Conservation (phyloP, 2,797 vertebrate genomes). For the Amazona finschi region DNA sequence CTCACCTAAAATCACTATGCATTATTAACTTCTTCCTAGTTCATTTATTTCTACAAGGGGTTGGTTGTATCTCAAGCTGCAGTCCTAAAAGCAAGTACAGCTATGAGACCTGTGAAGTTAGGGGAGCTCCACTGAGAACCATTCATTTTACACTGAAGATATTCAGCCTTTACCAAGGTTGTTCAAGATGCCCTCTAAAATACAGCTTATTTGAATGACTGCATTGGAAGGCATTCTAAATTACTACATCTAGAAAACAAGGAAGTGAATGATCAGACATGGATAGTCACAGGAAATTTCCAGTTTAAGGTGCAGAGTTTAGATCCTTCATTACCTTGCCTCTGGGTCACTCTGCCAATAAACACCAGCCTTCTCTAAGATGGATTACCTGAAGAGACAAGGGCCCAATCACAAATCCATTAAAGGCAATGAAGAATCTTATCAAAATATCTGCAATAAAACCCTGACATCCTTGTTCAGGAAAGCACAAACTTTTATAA, state of each 20-base stretch:
- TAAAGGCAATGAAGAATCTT: background rate
- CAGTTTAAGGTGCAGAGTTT: background rate
- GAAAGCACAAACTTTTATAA: background rate
- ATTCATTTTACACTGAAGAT: background rate
- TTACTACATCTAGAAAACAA: background rate
- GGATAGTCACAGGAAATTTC: background rate
- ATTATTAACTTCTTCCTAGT: background rate
- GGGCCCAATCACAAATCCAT: background rate
- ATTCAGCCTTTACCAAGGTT: background rate
- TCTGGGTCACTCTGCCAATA: background rate
- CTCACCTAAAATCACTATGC: background rate
- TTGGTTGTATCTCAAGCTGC: background rate
- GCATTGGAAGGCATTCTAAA: background rate
- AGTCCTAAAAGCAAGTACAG: background rate
- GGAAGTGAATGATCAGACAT: background rate
- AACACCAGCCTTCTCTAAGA: background rate
- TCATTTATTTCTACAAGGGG: background rate
- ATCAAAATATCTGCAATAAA: background rate
- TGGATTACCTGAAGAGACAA: background rate
- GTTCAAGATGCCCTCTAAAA: background rate
- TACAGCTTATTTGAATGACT: background rate
- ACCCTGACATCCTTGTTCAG: background rate
- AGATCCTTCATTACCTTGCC: background rate
- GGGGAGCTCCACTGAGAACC: background rate
- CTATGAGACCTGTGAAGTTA: background rate